Base-by-base conservation (phyloP, 37 sponge, comb jelly and placozoan genomes). In the Halisarca cf. caerulea region DNA sequence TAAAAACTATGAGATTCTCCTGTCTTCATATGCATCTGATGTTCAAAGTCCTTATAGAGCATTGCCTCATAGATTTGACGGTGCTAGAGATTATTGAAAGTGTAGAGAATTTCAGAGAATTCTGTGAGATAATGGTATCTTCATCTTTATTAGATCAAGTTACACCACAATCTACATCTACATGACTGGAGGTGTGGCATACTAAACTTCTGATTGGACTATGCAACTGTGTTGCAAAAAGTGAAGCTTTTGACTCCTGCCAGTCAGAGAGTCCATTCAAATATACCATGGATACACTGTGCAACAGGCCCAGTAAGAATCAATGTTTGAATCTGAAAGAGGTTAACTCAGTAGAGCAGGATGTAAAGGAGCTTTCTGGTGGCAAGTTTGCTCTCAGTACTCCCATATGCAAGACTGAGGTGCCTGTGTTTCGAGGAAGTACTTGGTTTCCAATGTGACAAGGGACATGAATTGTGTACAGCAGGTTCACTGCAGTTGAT, bases 391-490 rank as follows among this genome's bases (percentile, higher is more conserved):
- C 35, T 3, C 34, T 34, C 1, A 68, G 35, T 28, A 32, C 34
- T 34, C 69, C 69, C 11, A 68, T 68, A 7, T 28, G 32, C 1
- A 17, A 68, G 14, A 68, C 35, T 18, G 15, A 68, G 69, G 17
- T 68, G 1, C 69, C 69, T 4, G 0, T 9, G 35, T 68, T 68
- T 27, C n/a, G 69, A 23, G 25, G 70, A 6, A 57, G 80, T 81
- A 58, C 47, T 6, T 86, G 86, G 86, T 89, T 85, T 40, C n/a
- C 20, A 80, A 43, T 89, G 90, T 35, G 32, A 3, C 8, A 84
- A 80, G 33, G 90, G 90, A 18, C 90, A 89, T 39, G n/a, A n/a
- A n/a, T n/a, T n/a, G 45, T 89, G 20, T 89, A 89, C 78, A 66
- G 79, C 24, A 89, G 30, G 34, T 68, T 68, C 59, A 92, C 88